Evolutionary conservation across 2,113 vertebrate species (phyloP).

Genomic region (Forbesichthys agassizii): DNA sequence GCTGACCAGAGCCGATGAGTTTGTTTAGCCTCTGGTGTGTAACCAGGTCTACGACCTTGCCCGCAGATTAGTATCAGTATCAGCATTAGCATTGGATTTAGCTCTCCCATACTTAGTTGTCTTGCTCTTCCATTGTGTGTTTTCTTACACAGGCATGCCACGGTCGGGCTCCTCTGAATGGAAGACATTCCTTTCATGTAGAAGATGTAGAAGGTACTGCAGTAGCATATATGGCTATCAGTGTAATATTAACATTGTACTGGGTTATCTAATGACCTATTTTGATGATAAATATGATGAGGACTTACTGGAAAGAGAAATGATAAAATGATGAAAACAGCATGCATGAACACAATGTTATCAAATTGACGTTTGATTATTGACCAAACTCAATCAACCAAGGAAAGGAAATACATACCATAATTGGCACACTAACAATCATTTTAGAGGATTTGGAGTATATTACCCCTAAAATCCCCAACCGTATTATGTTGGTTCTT

Average conservation of each 20-base stretch:
- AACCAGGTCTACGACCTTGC: constrained; percentile 79
- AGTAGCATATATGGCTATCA: background rate
- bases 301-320: background rate
- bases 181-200: constrained; percentile 11
- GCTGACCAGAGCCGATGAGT: constrained; percentile 64
- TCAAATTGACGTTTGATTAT: constrained; percentile 2
- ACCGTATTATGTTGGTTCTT: background rate
- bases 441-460: background rate
- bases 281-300: background rate
- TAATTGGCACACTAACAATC: constrained; percentile 1
- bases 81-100: constrained; percentile 64
- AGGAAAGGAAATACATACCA: background rate
- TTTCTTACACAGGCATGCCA: constrained; percentile 42
- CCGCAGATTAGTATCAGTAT: constrained; percentile 79
- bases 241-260: background rate
- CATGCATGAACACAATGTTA: background rate
- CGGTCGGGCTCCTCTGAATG: constrained; percentile 31
- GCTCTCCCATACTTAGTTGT: constrained; percentile 41
- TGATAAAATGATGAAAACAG: background rate
- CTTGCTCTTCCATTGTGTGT: constrained; percentile 47
- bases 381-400: background rate
- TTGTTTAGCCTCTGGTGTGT: constrained; percentile 66
- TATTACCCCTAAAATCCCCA: background rate
- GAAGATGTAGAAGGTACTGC: constrained; percentile 11
- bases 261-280: background rate